Evolutionary conservation across 30 jellyfish, hydroid and myxozoan genomes (phyloP).

Genomic region (Aurelia sp.): DNA sequence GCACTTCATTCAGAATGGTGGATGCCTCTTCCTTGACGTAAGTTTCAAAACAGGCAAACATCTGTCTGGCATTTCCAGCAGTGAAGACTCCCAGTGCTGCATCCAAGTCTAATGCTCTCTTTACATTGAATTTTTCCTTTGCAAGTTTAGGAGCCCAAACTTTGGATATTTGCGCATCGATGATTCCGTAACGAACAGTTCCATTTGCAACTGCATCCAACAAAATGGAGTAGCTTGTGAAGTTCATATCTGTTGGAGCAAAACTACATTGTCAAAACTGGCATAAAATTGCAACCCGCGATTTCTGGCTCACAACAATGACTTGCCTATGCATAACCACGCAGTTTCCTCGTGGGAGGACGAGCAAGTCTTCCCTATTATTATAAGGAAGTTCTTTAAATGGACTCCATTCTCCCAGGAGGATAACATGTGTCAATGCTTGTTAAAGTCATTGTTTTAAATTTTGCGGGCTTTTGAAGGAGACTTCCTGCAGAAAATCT

Average conservation of each 20-base stretch:
- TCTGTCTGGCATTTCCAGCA: slow-evolving; percentile 49
- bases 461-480: too few relatives aligned
- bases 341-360: too few relatives aligned
- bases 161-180: slow-evolving; percentile 26
- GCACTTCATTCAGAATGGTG: slow-evolving; percentile 14
- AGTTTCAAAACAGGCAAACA: slow-evolving; percentile 41
- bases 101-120: slow-evolving; percentile 14
- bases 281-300: background rate
- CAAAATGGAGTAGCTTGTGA: slow-evolving; percentile 25
- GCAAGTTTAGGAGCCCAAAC: slow-evolving; percentile 56
- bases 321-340: too few relatives aligned
- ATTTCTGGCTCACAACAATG: too few relatives aligned
- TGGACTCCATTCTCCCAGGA: too few relatives aligned
- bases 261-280: background rate
- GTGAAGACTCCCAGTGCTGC: slow-evolving; percentile 51
- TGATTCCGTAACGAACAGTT: slow-evolving; percentile 34
- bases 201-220: slow-evolving; percentile 59
- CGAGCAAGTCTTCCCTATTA: background rate
- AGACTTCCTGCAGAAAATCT: too few relatives aligned
- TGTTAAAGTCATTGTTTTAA: too few relatives aligned
- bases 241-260: slow-evolving; percentile 38
- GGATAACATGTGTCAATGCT: too few relatives aligned
- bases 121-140: slow-evolving; percentile 30
- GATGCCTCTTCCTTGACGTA: slow-evolving; percentile 50
- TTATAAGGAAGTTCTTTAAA: too few relatives aligned